Base-by-base conservation (phyloP, 1,140 invertebrate genomes). In the Helicorthomorpha holstii region DNA sequence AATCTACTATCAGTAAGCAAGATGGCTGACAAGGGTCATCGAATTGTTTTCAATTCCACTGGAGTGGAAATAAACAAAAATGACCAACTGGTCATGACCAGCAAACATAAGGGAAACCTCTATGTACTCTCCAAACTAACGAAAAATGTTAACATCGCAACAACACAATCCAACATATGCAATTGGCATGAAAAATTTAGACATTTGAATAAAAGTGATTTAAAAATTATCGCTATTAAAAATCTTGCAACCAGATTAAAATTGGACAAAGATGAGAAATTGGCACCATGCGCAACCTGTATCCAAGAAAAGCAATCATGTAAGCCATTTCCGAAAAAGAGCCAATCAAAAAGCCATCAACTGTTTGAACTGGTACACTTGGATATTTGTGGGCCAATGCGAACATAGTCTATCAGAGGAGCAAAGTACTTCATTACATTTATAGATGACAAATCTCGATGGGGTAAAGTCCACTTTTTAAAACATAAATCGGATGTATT, bases 361-460 rank as follows among this genome's bases (percentile, higher is more conserved):
- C 41, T 51, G 16, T 24, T 51, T 10, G 42, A 51, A 2, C 19
- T 51, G 1, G 34, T 60, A 1, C 48, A 58, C 42, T 23, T 27
- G 1, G 69, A 74, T 61, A 56, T 69, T 0, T 67, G 67, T 52
- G 69, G 69, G 1, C 66, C 68, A 16, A 69, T 74, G 61, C 54
- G 65, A 26, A 54, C 49, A 19, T 49, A 48, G 16, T 70, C 66
- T 1, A 23, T 65, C 21, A 58, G 60, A 14, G 62, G 64, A 1
- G 19, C 59, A 0, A 56, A 57, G 48, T 70, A 66, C 51, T 67
- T 66, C 46, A 42, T 69, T 3, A 19, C 58, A 3, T 58, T 71
- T 3, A 72, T 68, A 43, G 69, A 72, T 57, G 65, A 72, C 46
- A 63, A 56, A 52, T 65, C 65, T 22, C 56, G 62, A 19, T 68